Evolutionary conservation across 2,888 invertebrate species (phyloP).

Genomic region (Trissolcus japonicus): DNA sequence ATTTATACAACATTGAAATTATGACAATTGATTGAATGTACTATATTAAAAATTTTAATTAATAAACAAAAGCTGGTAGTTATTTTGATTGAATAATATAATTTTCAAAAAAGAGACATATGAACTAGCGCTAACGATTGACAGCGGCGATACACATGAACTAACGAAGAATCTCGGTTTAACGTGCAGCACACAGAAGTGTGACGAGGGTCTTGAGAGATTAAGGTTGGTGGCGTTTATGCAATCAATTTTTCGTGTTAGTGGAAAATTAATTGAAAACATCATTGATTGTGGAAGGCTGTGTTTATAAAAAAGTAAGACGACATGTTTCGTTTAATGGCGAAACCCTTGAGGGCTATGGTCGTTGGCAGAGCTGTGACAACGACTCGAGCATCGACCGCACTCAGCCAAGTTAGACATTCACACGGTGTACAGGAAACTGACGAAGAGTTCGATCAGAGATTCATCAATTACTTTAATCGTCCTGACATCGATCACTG

Average conservation of each 20-base stretch:
- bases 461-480: slow-evolving; percentile 90
- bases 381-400: slow-evolving; percentile 7
- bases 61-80: not conserved
- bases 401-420: slow-evolving; percentile 26
- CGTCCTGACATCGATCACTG: slow-evolving; percentile 93
- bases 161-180: too few relatives aligned
- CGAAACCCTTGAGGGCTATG: slow-evolving; percentile 23
- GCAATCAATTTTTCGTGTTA: slow-evolving; percentile 23
- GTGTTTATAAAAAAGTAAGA: not conserved
- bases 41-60: too few relatives aligned
- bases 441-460: slow-evolving; percentile 90
- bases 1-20: too few relatives aligned
- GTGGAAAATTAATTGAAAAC: slow-evolving; percentile 1
- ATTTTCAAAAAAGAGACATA: too few relatives aligned
- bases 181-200: too few relatives aligned
- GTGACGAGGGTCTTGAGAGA: not conserved
- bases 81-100: not conserved
- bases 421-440: slow-evolving; percentile 78
- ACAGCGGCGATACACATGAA: too few relatives aligned
- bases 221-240: slow-evolving; percentile 14
- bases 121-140: too few relatives aligned
- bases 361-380: slow-evolving; percentile 1
- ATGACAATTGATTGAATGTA: too few relatives aligned
- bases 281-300: not conserved
- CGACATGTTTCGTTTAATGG: slow-evolving; percentile 26